These are phyloP conservation scores for Unio delphinus DNA, from an alignment of 2,888 invertebrate species.

Conservation along the genomic window DNA sequence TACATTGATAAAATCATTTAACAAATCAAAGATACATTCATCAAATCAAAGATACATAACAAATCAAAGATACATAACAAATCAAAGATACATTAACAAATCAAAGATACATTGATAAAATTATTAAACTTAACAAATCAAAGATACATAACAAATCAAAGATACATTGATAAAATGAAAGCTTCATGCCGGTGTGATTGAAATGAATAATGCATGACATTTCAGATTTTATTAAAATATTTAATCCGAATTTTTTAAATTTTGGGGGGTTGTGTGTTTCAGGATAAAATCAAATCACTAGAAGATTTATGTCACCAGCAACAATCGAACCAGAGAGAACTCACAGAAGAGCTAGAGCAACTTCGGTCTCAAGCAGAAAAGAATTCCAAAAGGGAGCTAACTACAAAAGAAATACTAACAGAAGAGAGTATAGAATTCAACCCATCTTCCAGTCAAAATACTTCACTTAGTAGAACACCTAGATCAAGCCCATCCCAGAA, in stretches of 20 bases:
- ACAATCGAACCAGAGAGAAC: slow-evolving; percentile 38
- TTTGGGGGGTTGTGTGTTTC: background rate
- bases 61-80: too few species aligned
- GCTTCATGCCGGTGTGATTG: too few species aligned
- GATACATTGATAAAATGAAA: too few species aligned
- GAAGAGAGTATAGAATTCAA: slow-evolving; percentile 33
- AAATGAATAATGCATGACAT: too few species aligned
- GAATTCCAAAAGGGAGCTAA: slow-evolving; percentile 23
- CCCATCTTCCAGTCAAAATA: slow-evolving; percentile 27
- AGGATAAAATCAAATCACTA: slow-evolving; percentile 42
- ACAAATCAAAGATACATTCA: too few species aligned
- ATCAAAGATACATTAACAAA: too few species aligned
- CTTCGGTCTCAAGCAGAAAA: slow-evolving; percentile 38
- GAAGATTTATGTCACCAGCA: slow-evolving; percentile 43
- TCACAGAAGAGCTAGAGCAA: slow-evolving; percentile 46
- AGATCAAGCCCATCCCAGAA: slow-evolving; percentile 20
- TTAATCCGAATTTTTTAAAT: background rate
- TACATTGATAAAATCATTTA: too few species aligned
- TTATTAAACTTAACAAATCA: too few species aligned
- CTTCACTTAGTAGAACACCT: slow-evolving; percentile 42
- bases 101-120: too few species aligned
- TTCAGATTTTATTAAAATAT: too few species aligned
- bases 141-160: too few species aligned
- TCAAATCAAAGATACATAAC: too few species aligned
- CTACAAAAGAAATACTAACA: slow-evolving; percentile 32